Conservation (phyloP, 2,888 invertebrate species). For the Drosophila basisetae region DNA sequence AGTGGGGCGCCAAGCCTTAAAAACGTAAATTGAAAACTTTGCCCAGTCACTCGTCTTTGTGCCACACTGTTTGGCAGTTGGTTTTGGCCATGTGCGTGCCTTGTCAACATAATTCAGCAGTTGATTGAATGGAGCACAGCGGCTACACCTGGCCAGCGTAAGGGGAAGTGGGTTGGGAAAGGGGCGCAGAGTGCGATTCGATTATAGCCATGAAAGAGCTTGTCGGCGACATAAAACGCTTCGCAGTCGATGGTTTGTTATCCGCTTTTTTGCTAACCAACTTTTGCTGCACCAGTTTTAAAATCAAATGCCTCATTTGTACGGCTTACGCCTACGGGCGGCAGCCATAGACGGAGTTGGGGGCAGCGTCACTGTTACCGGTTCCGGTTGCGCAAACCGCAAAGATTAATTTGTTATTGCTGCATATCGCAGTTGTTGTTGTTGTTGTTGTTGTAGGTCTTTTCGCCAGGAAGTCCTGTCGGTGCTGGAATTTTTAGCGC, state of each 20-base stretch:
- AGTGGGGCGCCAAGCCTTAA: conserved; percentile 49
- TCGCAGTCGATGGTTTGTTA: conserved; percentile 38
- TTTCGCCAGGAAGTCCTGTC: conserved; percentile 50
- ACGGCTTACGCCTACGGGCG: conserved; percentile 52
- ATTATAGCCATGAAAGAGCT: conserved; percentile 38
- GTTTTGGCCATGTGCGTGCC: conserved; percentile 67
- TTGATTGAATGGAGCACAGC: conserved; percentile 62
- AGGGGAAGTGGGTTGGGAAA: not conserved
- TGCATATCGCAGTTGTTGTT: conserved; percentile 45
- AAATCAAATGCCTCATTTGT: conserved; percentile 79
- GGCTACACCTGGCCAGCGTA: not conserved
- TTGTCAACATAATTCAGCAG: conserved; percentile 76
- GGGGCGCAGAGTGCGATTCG: not conserved
- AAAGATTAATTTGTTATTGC: conserved; percentile 82
- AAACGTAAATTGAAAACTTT: conserved; percentile 77
- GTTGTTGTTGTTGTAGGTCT: conserved; percentile 48
- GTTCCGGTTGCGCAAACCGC: conserved; percentile 64
- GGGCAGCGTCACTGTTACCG: conserved; percentile 23
- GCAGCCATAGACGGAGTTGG: not conserved
- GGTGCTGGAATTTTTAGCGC: conserved; percentile 76
- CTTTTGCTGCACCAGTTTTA: conserved; percentile 71
- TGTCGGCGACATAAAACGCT: conserved; percentile 52
- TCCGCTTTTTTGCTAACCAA: conserved; percentile 40
- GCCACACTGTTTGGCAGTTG: conserved; percentile 44
- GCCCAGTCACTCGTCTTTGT: conserved; percentile 23